Base-by-base conservation (phyloP, 2,797 vertebrate genomes). In the Tauraco hartlaubi region DNA sequence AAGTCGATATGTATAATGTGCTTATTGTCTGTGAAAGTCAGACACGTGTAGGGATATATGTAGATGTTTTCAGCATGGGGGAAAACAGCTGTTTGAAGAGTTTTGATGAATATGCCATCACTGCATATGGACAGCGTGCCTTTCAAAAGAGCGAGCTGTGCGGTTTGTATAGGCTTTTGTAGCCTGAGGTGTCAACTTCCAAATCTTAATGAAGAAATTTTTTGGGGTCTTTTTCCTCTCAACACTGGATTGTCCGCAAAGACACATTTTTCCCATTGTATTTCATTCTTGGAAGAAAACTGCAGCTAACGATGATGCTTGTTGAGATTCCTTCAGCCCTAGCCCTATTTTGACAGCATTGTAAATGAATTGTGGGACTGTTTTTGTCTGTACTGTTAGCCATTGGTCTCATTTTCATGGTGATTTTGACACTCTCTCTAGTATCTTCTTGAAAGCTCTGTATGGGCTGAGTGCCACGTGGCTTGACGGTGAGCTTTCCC, bases 271-370 rank as follows among this genome's bases (percentile, higher is more conserved):
- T 37, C 18, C 29, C 31, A 51, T 84, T 69, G 5, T 52, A 66
- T 88, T 90, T 85, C 15, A 62, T 94, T 93, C 79, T 83, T 92
- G 62, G 51, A 75, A 92, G 85, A 82, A 93, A 93, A 76, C 12
- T 84, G 28, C 15, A 75, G 51, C 37, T 81, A 59, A 26, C 9
- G 3, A 28, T 55, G 39, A 48, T 44, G 26, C 28, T 84, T 78
- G 33, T 39, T 89, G 81, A 79, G 52, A 88, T 66, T 85, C 37
- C 71, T 93, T 84, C 71, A 63, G 35, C n/a, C 78, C 23, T 62
- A 69, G 25, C 26, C 71, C 85, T 82, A 48, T 76, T 92, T 85
- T 89, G 54, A 64, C 37, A 80, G 21, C 44, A 71, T 29, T 92
- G 46, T 68, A 82, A 71, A 61, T 8, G 2, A 92, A 72, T 85